phyloP scores from a whole-genome alignment of 2,113 vertebrate genomes.

The Rhinichthys klamathensis region DNA sequence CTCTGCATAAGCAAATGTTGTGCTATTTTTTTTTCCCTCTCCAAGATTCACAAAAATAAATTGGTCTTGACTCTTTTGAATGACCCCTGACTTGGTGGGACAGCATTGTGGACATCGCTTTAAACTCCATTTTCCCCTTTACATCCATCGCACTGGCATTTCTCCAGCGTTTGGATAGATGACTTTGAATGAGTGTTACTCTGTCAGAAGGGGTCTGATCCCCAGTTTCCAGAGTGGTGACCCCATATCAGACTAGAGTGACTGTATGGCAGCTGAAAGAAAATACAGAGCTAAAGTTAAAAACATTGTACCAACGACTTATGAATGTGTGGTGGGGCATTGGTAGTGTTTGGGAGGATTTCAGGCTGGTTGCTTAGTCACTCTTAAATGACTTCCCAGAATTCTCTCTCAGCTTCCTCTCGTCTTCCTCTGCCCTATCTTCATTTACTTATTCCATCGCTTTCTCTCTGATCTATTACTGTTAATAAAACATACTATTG shows the following conservation, averaged over 20 bases:
- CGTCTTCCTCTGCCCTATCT: not conserved
- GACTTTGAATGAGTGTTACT: slow-evolving; percentile 33
- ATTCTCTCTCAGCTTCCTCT: not conserved
- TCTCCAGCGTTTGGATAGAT: slow-evolving; percentile 5
- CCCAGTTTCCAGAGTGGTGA: not conserved
- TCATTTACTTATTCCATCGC: not conserved
- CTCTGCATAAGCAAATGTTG: slow-evolving; percentile 27
- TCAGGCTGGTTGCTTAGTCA: slow-evolving; percentile 12
- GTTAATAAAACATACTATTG: too few species aligned
- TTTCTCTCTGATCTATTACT: not conserved
- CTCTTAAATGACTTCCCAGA: not conserved
- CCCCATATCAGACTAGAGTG: not conserved
- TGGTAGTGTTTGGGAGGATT: not conserved
- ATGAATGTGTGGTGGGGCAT: slow-evolving; percentile 8
- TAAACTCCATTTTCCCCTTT: not conserved
- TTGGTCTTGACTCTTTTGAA: slow-evolving; percentile 32
- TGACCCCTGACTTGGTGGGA: slow-evolving; percentile 8
- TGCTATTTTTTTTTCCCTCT: not conserved
- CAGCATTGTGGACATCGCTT: slow-evolving; percentile 5
- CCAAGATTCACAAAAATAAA: slow-evolving; percentile 30
- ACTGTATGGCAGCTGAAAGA: not conserved
- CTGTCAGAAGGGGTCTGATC: slow-evolving; percentile 23
- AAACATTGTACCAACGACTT: not conserved
- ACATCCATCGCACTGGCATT: not conserved
- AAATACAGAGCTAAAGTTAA: not conserved